These are phyloP conservation scores for Oscarella lobularis DNA, from an alignment of 37 sponge, comb jelly and placozoan species.

Conservation along the genomic window DNA sequence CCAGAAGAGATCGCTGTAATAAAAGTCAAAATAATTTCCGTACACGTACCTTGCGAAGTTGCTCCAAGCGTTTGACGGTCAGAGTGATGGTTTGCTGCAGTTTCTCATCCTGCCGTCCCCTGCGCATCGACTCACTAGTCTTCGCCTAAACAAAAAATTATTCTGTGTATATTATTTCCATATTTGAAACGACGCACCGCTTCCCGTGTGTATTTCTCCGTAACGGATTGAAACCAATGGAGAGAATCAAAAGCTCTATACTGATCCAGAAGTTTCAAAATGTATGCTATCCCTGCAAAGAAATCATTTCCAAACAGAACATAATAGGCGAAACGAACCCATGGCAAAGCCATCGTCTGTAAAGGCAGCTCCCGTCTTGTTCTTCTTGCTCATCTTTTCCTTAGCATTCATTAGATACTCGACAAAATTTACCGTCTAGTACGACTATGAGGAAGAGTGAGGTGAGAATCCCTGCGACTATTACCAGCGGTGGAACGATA, in stretches of 20 bases:
- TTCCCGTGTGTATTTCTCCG: conserved; percentile 51
- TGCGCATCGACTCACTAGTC: conserved; percentile 23
- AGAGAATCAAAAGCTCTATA: conserved; percentile 94
- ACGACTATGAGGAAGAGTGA: background rate
- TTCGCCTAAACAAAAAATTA: conserved; percentile 2
- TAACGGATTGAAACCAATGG: conserved; percentile 90
- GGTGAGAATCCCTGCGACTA: background rate
- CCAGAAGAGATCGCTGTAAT: conserved; percentile 8
- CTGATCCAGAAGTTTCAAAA: conserved; percentile 94
- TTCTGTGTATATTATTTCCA: background rate
- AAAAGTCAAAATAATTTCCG: background rate
- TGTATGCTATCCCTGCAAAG: conserved; percentile 76
- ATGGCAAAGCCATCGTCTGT: conserved; percentile 99
- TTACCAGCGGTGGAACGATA: conserved; percentile 87
- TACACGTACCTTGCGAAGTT: conserved; percentile 23
- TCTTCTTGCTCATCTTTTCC: conserved; percentile 93
- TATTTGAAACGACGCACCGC: conserved; percentile 24
- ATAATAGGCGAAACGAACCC: conserved; percentile 32
- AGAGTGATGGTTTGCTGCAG: conserved; percentile 81
- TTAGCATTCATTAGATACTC: conserved; percentile 91
- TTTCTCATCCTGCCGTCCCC: conserved; percentile 55
- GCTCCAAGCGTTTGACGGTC: conserved; percentile 73
- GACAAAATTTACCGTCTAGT: conserved; percentile 80
- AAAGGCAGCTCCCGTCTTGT: conserved; percentile 91
- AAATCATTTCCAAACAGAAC: background rate